Conservation (phyloP, 2,888 invertebrate genomes). For the Cantharis rufa region DNA sequence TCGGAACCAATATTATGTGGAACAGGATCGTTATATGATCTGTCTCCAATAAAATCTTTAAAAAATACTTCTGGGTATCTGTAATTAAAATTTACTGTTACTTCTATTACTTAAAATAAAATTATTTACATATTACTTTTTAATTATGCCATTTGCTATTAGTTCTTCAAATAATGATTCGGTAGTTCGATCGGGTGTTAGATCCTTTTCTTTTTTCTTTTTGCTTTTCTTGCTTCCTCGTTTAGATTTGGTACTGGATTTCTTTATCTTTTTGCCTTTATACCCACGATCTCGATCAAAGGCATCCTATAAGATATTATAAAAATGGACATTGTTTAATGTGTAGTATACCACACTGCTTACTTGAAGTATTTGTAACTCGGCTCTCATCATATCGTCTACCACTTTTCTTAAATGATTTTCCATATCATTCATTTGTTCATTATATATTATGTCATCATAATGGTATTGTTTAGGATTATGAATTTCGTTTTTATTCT, state of each 20-base stretch:
- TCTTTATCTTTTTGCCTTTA: conserved; percentile 78
- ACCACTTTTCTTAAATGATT: conserved; percentile 80
- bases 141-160: conserved; percentile 87
- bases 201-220: conserved; percentile 92
- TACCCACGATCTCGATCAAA: conserved; percentile 70
- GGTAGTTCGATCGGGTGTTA: conserved; percentile 87
- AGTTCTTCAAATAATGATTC: conserved; percentile 93
- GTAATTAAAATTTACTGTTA: conserved; percentile 14
- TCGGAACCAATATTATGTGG: conserved; percentile 60
- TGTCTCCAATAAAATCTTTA: conserved; percentile 78
- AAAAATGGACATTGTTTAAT: neutral
- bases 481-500: conserved; percentile 73
- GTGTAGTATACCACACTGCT: neutral
- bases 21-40: conserved; percentile 67
- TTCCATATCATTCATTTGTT: conserved; percentile 83
- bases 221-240: conserved; percentile 86
- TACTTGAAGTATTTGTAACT: conserved; percentile 68
- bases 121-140: conserved; percentile 63
- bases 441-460: conserved; percentile 79
- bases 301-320: conserved; percentile 63
- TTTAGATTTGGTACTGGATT: conserved; percentile 75
- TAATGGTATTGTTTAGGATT: conserved; percentile 79
- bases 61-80: conserved; percentile 51
- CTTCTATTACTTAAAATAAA: conserved; percentile 56
- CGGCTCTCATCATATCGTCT: conserved; percentile 76